phyloP scores from a whole-genome alignment of 2,797 vertebrate species.

The Syndactyla subalaris region DNA sequence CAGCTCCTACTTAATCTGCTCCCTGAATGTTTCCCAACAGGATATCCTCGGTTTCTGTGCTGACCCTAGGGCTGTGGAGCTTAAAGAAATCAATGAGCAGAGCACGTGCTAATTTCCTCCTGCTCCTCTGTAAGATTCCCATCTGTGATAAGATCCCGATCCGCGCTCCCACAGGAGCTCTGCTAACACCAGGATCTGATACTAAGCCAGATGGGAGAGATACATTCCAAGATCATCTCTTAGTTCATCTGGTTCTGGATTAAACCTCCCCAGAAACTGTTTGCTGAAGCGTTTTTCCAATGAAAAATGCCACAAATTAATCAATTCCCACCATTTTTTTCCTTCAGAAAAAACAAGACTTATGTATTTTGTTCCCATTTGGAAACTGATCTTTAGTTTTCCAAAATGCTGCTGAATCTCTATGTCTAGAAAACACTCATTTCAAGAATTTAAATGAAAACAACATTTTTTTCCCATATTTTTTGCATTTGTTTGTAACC shows the following conservation, averaged over 20 bases:
- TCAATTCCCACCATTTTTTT: background rate
- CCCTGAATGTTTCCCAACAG: background rate
- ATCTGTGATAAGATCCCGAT: background rate
- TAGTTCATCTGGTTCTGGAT: background rate
- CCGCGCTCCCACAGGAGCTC: accelerated
- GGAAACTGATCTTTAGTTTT: background rate
- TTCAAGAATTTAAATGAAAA: background rate
- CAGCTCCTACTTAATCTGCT: background rate
- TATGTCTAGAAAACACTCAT: background rate
- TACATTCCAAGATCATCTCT: background rate
- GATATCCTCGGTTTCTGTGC: background rate
- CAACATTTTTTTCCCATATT: background rate
- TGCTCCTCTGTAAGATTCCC: background rate
- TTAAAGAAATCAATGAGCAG: conserved; percentile 31
- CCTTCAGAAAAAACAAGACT: background rate
- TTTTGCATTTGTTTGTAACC: background rate
- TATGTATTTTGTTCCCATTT: background rate
- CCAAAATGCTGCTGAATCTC: background rate
- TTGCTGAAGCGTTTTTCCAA: background rate
- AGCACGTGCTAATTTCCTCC: conserved; percentile 17
- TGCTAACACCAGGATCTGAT: background rate
- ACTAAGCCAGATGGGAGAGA: background rate
- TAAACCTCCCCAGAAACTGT: background rate
- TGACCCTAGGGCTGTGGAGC: background rate
- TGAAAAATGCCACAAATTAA: background rate